Evolutionary conservation across 92 coral and sea anemone species (phyloP), one percentile per base, ranked within the genome.

Genomic region (Porites evermanni): DNA sequence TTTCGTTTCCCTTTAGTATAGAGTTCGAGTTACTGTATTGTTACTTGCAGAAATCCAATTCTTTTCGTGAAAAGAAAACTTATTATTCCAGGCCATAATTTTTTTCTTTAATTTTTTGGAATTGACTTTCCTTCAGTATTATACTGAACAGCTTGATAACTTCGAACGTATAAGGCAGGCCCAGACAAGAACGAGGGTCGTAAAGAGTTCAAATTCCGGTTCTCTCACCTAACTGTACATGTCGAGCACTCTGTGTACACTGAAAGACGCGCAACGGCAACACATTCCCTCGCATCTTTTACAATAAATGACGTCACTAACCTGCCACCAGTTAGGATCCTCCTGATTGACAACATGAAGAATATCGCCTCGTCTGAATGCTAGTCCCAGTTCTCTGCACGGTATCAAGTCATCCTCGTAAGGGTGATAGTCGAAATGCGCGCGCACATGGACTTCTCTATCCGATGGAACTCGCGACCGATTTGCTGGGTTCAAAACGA

Each of bases 241-340:
- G 47, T 38, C 24, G 18, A 12, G 44, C 61, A 56, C 61, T 10
- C 61, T 56, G 4, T 56, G 61, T 56, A 12, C 61, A 56, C 14
- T 38, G 61, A 56, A 56, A 56, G 13, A 11, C 16, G 13, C 13
- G 0, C 16, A 8, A 14, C 12, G 16, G 16, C 13, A 56, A 56
- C 16, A 44, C 1, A 4, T 7, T 5, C 50, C 20, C 8, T 12
- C 7, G 58, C 24, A 12, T 12, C 87, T 38, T 54, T 44, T 24
- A 44, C 67, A 18, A 64, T 23, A 44, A 38, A 38, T 70, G 72
- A 32, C 68, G 75, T 52, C 80, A 88, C 94, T 50, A 44, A 96
- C 99, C 95, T 97, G 99, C 99, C 99, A 97, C 99, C 99, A 97
- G 64, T 97, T 90, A 2, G 95, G 90, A 70, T 97, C 99, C 20